phyloP scores from a whole-genome alignment of 2,797 vertebrate genomes.

The Sparidentex hasta region DNA sequence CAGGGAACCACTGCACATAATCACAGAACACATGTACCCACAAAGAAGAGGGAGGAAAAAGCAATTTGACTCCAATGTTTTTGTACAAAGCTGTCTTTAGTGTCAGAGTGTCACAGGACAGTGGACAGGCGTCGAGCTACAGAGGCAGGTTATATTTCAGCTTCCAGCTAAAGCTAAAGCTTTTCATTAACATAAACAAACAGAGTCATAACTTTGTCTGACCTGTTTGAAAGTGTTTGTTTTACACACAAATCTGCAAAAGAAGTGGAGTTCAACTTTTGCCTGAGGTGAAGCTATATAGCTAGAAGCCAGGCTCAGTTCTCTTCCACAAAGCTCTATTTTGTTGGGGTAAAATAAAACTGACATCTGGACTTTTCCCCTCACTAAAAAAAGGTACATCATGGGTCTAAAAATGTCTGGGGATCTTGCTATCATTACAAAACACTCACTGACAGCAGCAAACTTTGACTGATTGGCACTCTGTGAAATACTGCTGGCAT shows the following conservation, averaged over 20 bases:
- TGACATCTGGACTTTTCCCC: constrained; percentile 16
- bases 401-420: constrained; percentile 12
- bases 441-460: neutral
- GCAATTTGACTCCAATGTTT: neutral
- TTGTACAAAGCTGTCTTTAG: neutral
- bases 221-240: constrained; percentile 19
- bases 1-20: neutral
- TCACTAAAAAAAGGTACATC: constrained; percentile 4
- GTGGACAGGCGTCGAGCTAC: neutral
- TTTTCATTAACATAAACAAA: constrained; percentile 18
- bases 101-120: neutral
- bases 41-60: neutral
- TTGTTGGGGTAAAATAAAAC: neutral
- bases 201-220: neutral
- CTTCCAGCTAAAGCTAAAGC: constrained; percentile 8
- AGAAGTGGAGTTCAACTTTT: constrained; percentile 24
- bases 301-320: constrained; percentile 7
- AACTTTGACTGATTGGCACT: constrained; percentile 24
- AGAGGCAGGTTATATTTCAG: neutral
- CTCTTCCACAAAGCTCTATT: neutral
- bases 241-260: constrained; percentile 1
- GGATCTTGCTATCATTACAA: constrained; percentile 23
- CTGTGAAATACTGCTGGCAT: constrained; percentile 8
- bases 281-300: constrained; percentile 24
- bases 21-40: neutral